Base-by-base conservation (phyloP, 2,797 vertebrate species). In the Enteromius argenteus region DNA sequence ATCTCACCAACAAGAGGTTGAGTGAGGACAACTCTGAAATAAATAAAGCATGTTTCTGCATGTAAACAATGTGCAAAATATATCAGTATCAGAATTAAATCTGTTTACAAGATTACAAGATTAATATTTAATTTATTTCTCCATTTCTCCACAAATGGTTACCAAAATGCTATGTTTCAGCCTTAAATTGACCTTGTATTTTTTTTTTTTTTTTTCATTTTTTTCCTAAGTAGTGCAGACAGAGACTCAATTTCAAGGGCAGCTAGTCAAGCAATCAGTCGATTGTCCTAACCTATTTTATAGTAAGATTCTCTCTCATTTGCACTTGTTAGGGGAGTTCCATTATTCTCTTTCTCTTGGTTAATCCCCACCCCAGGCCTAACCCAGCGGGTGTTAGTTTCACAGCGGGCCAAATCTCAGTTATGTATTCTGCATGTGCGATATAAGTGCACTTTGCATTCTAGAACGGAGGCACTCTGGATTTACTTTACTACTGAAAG, bases 301-400 rank as follows among this genome's bases (percentile, higher is more conserved):
- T 44, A 17, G 17, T 10, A 39, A 68, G 49, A 13, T 23, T 23
- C 73, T 73, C 62, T 72, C 39, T 88, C 84, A 89, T 87, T 90
- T 79, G 73, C 89, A 89, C 88, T 93, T 62, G 23, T 76, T 53
- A 83, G 58, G 56, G 66, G 30, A 39, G 77, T 84, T 79, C 35
- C 44, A 67, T 85, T 82, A 49, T 71, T 88, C 79, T 74, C 73
- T 42, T 76, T 87, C 84, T 90, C 69, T 39, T 87, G 86, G 78
- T 88, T 93, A 93, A 94, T 94, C 93, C 91, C 78, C 91, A 86
- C 92, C 87, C 86, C 84, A 21, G 92, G 93, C 93, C 87, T 88
- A 85, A 88, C 85, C 83, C 90, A 84, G 86, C 88, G 93, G 90
- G 92, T 94, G 89, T 94, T 93, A 92, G 90, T 92, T 90, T 89